Percentiles rank a stretch among this genome's conserved stretches.
Evolutionary conservation across 2,888 invertebrate species (phyloP).

Genomic region (Lagria hirta): DNA sequence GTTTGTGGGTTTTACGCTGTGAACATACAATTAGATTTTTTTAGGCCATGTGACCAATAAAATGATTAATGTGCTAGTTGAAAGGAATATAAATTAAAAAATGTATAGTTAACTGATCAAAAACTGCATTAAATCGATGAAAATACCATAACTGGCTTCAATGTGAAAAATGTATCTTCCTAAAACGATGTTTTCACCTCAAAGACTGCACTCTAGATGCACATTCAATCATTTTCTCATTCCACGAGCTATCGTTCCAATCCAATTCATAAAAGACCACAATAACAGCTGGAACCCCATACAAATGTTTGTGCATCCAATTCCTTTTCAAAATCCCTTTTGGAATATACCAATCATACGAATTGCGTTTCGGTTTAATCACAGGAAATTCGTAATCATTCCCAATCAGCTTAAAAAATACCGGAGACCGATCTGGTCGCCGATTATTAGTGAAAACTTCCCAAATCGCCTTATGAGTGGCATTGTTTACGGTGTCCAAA

Average conservation of each 20-base stretch:
- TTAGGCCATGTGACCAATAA: too few relatives aligned
- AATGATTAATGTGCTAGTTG: too few relatives aligned
- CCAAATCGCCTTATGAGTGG: constrained; percentile 90
- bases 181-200: constrained; percentile 56
- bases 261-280: constrained; percentile 96
- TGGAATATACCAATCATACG: constrained; percentile 94
- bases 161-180: too few relatives aligned
- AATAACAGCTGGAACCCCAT: constrained; percentile 86
- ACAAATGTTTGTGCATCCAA: constrained; percentile 93
- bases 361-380: constrained; percentile 81
- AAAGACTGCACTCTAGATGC: constrained; percentile 84
- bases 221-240: constrained; percentile 92
- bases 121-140: too few relatives aligned
- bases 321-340: constrained; percentile 91
- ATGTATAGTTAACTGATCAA: too few relatives aligned
- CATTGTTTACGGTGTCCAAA: constrained; percentile 80
- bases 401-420: constrained; percentile 80
- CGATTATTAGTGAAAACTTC: constrained; percentile 86
- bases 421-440: constrained; percentile 76
- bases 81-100: too few relatives aligned
- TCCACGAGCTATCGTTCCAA: constrained; percentile 95
- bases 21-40: too few relatives aligned
- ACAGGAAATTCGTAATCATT: constrained; percentile 86
- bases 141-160: too few relatives aligned
- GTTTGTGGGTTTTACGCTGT: too few relatives aligned